Evolutionary conservation across 2,113 vertebrate genomes (phyloP), one percentile per base, ranked within the genome.

Genomic region (Micromys minutus): DNA sequence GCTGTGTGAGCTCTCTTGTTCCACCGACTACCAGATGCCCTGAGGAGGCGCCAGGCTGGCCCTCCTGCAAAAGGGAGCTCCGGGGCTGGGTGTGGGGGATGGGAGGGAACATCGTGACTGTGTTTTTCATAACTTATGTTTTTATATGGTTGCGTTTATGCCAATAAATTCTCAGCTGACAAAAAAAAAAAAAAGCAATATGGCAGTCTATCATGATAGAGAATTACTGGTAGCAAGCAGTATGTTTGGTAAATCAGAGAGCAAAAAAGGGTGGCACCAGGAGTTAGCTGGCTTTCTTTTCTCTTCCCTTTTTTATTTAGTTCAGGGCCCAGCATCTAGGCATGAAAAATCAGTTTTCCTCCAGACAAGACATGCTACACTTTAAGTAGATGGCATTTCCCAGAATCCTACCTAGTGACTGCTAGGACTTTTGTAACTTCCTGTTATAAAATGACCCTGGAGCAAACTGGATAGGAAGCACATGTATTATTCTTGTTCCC

Each of bases 51-150:
- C 84, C 79, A 0, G 59, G 7, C 50, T 39, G 10, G 88, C 80
- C 96, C 79, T 39, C 26, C 91, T 89, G 57, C 83, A 76, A 89
- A 96, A 93, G 97, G 87, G 97, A 95, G 92, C 93, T 94, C 74
- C 65, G 93, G 92, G 80, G n/a, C n/a, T n/a, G n/a, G n/a, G n/a
- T n/a, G n/a, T n/a, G n/a, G n/a, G n/a, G n/a, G 77, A 55, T 21
- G 61, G 93, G 90, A 90, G 94, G 95, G 93, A 86, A 98, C 98
- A 97, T 98, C n/a, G n/a, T n/a, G n/a, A n/a, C n/a, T n/a, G n/a
- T n/a, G n/a, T n/a, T n/a, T n/a, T n/a, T n/a, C n/a, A 98, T 98
- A 98, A 98, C 97, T 98, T 98, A 98, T 98, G 98, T 98, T 98
- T 98, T 98, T 98, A 98, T 98, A 98, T 98, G 98, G 98, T 98